A percentile compares a stretch with the other conserved stretches of the same genome.
Evolutionary conservation across 2,888 invertebrate genomes (phyloP).

Genomic region (Caradrina clavipalpis): DNA sequence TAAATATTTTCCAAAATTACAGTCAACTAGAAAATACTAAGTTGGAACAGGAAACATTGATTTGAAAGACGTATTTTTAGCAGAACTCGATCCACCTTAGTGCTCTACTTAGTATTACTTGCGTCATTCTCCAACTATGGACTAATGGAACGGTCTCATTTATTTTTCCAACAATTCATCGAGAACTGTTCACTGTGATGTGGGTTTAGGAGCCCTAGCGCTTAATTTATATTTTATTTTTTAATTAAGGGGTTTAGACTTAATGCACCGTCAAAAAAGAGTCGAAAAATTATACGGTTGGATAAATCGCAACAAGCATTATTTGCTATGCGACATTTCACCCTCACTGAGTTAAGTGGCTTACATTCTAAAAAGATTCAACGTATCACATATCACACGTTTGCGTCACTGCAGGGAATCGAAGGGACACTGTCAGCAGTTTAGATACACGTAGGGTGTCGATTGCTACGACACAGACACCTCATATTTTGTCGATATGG

Average conservation of each 20-base stretch:
- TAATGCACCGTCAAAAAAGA: not conserved
- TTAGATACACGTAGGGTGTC: conserved; percentile 14
- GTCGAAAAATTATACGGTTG: not conserved
- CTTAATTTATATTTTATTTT: not conserved
- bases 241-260: not conserved
- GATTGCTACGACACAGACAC: conserved; percentile 15
- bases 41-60: conserved; percentile 19
- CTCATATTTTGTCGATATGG: conserved; percentile 43
- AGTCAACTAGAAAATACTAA: conserved; percentile 19
- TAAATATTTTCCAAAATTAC: conserved; percentile 16
- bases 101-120: conserved; percentile 36
- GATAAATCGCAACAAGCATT: conserved; percentile 1
- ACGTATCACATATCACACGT: not conserved
- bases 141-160: not conserved
- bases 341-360: not conserved
- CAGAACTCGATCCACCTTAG: not conserved
- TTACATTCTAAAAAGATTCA: conserved; percentile 2
- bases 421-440: conserved; percentile 14
- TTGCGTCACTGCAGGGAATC: conserved; percentile 6
- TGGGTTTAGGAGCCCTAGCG: not conserved
- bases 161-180: not conserved
- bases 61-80: conserved; percentile 40
- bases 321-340: not conserved
- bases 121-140: conserved; percentile 15
- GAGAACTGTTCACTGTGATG: not conserved